phyloP scores from a whole-genome alignment of 2,797 vertebrate genomes.

The Fistularia tabacaria region DNA sequence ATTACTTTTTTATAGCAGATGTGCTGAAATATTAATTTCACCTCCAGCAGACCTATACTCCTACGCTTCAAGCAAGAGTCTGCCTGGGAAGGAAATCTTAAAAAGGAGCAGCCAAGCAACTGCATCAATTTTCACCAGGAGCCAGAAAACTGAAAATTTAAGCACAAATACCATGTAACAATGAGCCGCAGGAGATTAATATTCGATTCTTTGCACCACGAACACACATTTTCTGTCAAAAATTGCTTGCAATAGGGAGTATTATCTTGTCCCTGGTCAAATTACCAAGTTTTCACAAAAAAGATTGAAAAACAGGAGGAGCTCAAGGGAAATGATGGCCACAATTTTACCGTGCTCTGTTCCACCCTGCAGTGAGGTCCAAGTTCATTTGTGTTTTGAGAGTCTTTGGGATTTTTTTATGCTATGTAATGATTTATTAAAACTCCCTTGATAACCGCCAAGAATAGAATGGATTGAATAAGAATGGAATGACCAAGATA shows the following conservation, averaged over 20 bases:
- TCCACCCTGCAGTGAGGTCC: constrained; percentile 22
- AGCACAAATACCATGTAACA: constrained; percentile 42
- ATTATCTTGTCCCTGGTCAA: constrained; percentile 51
- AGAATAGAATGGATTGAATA: too few relatives aligned
- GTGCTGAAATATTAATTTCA: constrained; percentile 77
- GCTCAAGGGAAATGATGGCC: constrained; percentile 43
- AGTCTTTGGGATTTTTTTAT: constrained; percentile 19
- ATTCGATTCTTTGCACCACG: constrained; percentile 44
- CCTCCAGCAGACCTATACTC: constrained; percentile 72
- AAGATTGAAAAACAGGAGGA: constrained; percentile 31
- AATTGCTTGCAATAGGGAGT: constrained; percentile 49
- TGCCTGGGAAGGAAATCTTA: constrained; percentile 47
- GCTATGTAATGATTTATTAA: constrained; percentile 24
- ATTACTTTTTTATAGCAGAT: constrained; percentile 73
- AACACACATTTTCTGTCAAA: constrained; percentile 44
- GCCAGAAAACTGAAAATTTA: constrained; percentile 45
- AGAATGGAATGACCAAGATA: too few relatives aligned
- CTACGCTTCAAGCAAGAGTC: constrained; percentile 58
- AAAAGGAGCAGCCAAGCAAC: constrained; percentile 48
- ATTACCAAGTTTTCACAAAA: constrained; percentile 41
- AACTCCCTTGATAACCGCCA: constrained; percentile 8
- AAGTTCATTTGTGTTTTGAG: constrained; percentile 34
- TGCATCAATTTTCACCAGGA: constrained; percentile 63
- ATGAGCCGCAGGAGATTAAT: constrained; percentile 49
- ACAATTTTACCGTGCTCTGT: constrained; percentile 41